Conservation (phyloP, 2,888 invertebrate species). For the Monochamus alternatus region DNA sequence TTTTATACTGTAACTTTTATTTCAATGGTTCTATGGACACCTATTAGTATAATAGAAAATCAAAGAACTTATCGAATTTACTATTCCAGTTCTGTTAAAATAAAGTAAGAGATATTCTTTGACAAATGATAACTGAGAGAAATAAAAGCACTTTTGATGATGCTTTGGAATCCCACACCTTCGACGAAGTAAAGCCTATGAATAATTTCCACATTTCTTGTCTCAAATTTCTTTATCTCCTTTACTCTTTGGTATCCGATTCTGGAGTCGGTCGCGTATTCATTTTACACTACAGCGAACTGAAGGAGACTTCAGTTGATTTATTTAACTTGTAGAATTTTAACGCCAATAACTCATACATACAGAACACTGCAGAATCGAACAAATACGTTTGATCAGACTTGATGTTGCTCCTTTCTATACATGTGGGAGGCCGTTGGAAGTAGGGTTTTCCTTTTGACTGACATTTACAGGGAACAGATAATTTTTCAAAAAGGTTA, state of each 20-base stretch:
- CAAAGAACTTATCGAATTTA: slow-evolving; percentile 50
- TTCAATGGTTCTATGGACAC: slow-evolving; percentile 46
- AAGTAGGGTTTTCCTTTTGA: too few relatives aligned
- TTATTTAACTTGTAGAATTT: slow-evolving; percentile 52
- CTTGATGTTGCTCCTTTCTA: too few relatives aligned
- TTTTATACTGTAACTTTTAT: slow-evolving; percentile 31
- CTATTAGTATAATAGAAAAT: slow-evolving; percentile 47
- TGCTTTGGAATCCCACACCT: slow-evolving; percentile 64
- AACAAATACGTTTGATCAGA: too few relatives aligned
- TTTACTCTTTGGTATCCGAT: slow-evolving; percentile 63
- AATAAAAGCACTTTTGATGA: slow-evolving; percentile 67
- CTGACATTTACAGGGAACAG: too few relatives aligned
- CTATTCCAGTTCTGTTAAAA: slow-evolving; percentile 34
- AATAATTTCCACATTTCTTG: slow-evolving; percentile 70
- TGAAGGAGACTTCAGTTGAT: slow-evolving; percentile 49
- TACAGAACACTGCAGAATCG: slow-evolving; percentile 10
- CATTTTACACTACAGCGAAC: slow-evolving; percentile 64
- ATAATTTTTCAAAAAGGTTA: too few relatives aligned
- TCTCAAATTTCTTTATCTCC: slow-evolving; percentile 68
- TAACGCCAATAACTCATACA: slow-evolving; percentile 52
- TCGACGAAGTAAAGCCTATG: slow-evolving; percentile 68
- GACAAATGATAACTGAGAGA: slow-evolving; percentile 68
- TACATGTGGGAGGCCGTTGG: too few relatives aligned
- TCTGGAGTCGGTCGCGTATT: slow-evolving; percentile 64
- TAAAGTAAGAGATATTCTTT: slow-evolving; percentile 58